These are phyloP conservation scores for Agapornis roseicollis DNA, from an alignment of 2,113 vertebrate species.

Conservation along the genomic window DNA sequence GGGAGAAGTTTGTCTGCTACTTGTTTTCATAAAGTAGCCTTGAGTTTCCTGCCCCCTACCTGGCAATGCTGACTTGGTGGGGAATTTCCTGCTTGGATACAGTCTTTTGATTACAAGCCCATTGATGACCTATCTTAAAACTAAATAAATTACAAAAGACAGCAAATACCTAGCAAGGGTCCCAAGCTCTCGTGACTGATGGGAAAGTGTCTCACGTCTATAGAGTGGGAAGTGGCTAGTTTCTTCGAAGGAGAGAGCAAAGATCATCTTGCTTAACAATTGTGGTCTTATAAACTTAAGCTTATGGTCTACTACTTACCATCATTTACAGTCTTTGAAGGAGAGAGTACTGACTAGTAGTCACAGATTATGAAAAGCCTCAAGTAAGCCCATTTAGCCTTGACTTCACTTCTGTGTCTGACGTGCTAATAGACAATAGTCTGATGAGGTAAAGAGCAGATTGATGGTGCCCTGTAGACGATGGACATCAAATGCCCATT, in stretches of 20 bases:
- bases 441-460: neutral
- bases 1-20: rapidly evolving
- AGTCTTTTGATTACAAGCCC: neutral
- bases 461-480: neutral
- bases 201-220: neutral
- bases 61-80: neutral
- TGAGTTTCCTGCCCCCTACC: neutral
- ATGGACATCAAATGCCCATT: neutral
- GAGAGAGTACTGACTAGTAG: neutral
- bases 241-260: neutral
- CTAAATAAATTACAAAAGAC: neutral
- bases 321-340: neutral
- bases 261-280: neutral
- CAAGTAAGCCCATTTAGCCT: neutral
- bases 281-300: neutral
- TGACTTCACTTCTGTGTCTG: neutral
- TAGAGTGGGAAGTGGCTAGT: neutral
- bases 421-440: neutral
- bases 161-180: neutral
- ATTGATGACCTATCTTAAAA: neutral
- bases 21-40: neutral
- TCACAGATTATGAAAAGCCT: neutral
- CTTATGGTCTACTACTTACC: neutral
- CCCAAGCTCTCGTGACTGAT: neutral
- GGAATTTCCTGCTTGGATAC: neutral